Evolutionary conservation across 2,888 invertebrate genomes (phyloP).

Genomic region (Anthophora plumipes): DNA sequence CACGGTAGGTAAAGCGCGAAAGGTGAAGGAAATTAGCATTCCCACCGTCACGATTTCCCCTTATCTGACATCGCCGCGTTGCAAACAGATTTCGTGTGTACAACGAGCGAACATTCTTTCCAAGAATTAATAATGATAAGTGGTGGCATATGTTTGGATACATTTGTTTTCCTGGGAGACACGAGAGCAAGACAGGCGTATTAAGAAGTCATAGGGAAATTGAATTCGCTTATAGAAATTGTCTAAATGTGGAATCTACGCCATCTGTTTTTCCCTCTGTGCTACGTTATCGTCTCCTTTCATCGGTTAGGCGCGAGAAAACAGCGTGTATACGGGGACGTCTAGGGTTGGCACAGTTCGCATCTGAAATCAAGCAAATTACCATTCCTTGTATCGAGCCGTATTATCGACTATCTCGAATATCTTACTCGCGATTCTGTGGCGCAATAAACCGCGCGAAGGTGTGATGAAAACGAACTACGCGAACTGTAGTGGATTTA

Average conservation of each 20-base stretch:
- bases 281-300: conserved; percentile 34
- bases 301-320: conserved; percentile 39
- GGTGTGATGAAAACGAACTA: conserved; percentile 35
- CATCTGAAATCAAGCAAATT: conserved; percentile 57
- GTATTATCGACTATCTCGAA: conserved; percentile 55
- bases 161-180: conserved; percentile 31
- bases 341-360: conserved; percentile 14
- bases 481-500: conserved; percentile 24
- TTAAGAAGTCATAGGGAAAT: conserved; percentile 50
- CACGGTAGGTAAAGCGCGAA: no score
- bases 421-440: conserved; percentile 51
- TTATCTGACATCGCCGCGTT: conserved; percentile 42
- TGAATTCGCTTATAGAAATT: conserved; percentile 31
- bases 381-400: conserved; percentile 52
- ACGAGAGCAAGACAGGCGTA: conserved; percentile 15
- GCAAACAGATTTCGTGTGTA: conserved; percentile 28
- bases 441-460: conserved; percentile 30
- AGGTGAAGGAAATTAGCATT: conserved; percentile 52
- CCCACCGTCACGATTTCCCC: conserved; percentile 32
- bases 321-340: conserved; percentile 23
- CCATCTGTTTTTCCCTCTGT: conserved; percentile 19
- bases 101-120: conserved; percentile 5
- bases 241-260: conserved; percentile 11
- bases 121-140: conserved; percentile 29
- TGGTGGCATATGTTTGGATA: background rate